Evolutionary conservation across 2,113 vertebrate species (phyloP).

Genomic region (Talpa occidentalis): DNA sequence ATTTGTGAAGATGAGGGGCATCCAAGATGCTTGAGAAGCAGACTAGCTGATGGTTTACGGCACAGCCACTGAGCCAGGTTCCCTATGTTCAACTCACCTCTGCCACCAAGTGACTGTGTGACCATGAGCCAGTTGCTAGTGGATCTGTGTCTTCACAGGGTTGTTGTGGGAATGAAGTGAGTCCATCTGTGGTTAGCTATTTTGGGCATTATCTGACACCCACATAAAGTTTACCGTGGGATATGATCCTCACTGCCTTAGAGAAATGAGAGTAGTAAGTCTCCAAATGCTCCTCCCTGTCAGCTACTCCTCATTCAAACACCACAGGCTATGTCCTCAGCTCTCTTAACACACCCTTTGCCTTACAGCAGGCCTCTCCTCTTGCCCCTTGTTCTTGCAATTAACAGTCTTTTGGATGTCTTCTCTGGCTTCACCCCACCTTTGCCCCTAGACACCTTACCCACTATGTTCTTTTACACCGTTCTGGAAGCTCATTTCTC

Average conservation of each 20-base stretch:
- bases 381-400: not conserved
- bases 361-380: not conserved
- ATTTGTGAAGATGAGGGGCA: not conserved
- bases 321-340: not conserved
- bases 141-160: not conserved
- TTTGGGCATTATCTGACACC: not conserved
- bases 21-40: not conserved
- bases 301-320: not conserved
- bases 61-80: not conserved
- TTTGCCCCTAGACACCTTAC: not conserved
- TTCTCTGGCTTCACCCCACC: not conserved
- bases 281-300: not conserved
- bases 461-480: not conserved
- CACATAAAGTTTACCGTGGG: not conserved
- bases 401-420: not conserved
- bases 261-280: not conserved
- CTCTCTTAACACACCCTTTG: not conserved
- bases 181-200: not conserved
- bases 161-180: not conserved
- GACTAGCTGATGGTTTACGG: not conserved
- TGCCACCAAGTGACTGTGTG: not conserved
- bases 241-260: not conserved
- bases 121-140: not conserved
- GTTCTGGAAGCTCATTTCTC: not conserved
- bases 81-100: too few relatives aligned